Base-by-base conservation (phyloP, 2,797 vertebrate species). In the Melopsittacus undulatus region DNA sequence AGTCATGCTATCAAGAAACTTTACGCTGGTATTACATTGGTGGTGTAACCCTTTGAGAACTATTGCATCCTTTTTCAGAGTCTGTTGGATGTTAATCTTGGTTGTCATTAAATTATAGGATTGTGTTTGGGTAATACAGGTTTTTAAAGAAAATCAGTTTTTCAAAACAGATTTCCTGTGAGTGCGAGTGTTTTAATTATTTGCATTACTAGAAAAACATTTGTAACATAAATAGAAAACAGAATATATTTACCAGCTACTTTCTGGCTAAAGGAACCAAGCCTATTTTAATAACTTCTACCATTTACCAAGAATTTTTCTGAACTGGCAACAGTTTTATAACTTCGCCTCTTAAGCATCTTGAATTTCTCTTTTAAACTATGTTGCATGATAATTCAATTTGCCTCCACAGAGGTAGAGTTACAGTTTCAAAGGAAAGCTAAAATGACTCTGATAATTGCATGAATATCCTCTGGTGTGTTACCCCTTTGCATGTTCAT, bases 11-110 rank as follows among this genome's bases (percentile, higher is more conserved):
- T 59, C 93, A 90, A 95, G 87, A 95, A 97, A 79, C 92, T 87
- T 96, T 94, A 96, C 32, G 56, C 94, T 96, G 93, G 89, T 95
- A 93, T 88, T 95, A 89, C 77, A 59, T 96, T 94, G 79, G 87
- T 95, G 83, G 84, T 97, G 69, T 97, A 97, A 98, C 98, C 97
- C 97, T 98, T 98, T 98, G 98, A 98, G 98, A 97, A 98, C 98
- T 98, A 97, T 96, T 92, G 80, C 89, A 96, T 91, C 86, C n/a
- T 19, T 96, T 96, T 97, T 97, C 93, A 94, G 97, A 98, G 95
- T 97, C 95, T 92, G 86, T 48, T 93, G 77, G 81, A 69, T 64
- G 79, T 92, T 92, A 77, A 87, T 84, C 89, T 95, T 83, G 83
- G 56, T 88, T 91, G 82, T 63, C 87, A 66, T 85, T 92, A 89